These are phyloP conservation scores for Dolichopus griseipennis DNA, from an alignment of 2,888 invertebrate species.

Conservation along the genomic window DNA sequence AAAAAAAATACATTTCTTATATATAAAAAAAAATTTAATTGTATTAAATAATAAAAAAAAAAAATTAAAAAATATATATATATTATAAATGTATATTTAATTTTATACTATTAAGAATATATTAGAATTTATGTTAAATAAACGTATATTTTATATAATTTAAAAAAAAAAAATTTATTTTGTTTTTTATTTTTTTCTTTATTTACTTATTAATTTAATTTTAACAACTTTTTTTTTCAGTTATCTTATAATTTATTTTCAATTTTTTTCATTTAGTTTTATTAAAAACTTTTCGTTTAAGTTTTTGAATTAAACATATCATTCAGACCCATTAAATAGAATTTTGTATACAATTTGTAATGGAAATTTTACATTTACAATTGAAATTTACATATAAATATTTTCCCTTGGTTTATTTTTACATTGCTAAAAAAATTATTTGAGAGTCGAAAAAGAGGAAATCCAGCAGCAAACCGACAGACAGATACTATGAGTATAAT, in stretches of 20 bases:
- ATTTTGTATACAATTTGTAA: no score
- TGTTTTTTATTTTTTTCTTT: neutral
- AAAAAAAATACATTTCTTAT: no score
- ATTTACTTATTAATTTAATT: neutral
- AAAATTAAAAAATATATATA: neutral
- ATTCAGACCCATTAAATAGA: neutral
- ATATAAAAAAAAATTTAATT: neutral
- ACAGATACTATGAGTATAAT: no score
- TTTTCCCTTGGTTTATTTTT: no score
- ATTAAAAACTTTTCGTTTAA: neutral
- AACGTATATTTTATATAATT: constrained; percentile 2
- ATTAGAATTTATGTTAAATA: constrained; percentile 6
- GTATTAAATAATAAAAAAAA: neutral
- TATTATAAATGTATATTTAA: neutral
- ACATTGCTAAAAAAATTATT: no score
- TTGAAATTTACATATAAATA: no score
- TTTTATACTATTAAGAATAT: neutral
- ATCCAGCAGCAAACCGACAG: no score
- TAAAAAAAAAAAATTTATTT: neutral
- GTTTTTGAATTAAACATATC: neutral
- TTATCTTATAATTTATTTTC: neutral
- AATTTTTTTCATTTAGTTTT: neutral
- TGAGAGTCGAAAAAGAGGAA: no score
- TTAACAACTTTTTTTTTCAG: neutral
- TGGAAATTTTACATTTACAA: no score